Percentiles rank a stretch among this genome's conserved stretches.
phyloP scores from a whole-genome alignment of 2,797 vertebrate genomes.

The Garrulus glandarius region DNA sequence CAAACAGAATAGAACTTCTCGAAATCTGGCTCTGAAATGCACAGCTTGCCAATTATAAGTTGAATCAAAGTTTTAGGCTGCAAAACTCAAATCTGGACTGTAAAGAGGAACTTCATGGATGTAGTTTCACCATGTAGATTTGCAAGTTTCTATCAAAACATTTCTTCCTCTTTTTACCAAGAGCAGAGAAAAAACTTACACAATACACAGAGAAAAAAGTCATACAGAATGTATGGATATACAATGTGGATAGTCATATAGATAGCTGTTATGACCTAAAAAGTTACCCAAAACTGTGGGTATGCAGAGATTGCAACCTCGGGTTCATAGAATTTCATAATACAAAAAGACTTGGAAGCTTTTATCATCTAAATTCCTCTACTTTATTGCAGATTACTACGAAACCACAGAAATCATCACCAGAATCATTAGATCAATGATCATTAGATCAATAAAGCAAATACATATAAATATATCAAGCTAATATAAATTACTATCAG shows the following conservation, averaged over 20 bases:
- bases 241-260: background rate
- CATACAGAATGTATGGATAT: background rate
- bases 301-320: background rate
- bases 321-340: background rate
- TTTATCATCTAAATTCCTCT: background rate
- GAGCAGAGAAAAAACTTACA: background rate
- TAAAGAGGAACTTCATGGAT: background rate
- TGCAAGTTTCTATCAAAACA: background rate
- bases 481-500: background rate
- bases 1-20: background rate
- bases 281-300: fast-evolving
- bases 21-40: background rate
- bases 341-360: background rate
- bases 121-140: background rate
- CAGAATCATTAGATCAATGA: background rate
- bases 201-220: background rate
- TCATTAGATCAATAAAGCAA: background rate
- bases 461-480: background rate
- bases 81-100: background rate
- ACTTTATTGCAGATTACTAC: background rate
- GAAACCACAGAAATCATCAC: background rate
- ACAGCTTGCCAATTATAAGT: background rate
- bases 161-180: background rate
- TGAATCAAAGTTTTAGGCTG: background rate
- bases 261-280: background rate